Base-by-base conservation (phyloP, 2,797 vertebrate species). In the Sebastes minor region DNA sequence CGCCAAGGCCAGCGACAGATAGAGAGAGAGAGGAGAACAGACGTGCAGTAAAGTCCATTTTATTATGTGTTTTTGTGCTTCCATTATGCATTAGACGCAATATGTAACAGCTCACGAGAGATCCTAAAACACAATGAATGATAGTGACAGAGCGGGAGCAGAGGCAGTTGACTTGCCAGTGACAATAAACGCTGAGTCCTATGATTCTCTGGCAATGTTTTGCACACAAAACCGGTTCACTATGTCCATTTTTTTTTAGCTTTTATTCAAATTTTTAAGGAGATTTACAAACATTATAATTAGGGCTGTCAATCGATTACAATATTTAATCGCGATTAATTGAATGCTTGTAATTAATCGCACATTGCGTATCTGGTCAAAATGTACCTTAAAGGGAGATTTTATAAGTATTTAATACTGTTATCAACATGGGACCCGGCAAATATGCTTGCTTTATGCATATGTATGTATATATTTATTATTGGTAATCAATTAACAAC, bases 1-100 rank as follows among this genome's bases (percentile, higher is more conserved):
- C 77, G 65, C 64, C 27, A 56, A 82, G 72, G 82, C 52, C 79
- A 72, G 72, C 35, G 6, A 62, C 74, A 22, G 30, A 14, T 20
- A 66, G 22, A 30, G 13, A 18, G 25, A 14, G 11, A 67, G 52
- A 52, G 5, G 18, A 35, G 28, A 27, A 63, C 28, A 66, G 57
- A 67, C 5, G 20, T 3, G 61, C 2, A 2, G 61, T 52, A 2
- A 46, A 67, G 20, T 60, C 71, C 42, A 22, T 59, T 52, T 57
- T 52, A 35, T 32, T 68, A 3, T 53, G 53, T 62, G 23, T 59
- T 16, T 65, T 65, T 38, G 1, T 30, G 32, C 46, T 7, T 49
- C 30, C 32, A 14, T 74, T 57, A n/a, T 33, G 71, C 23, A 52
- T 61, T 38, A 12, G 18, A 53, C 0, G 33, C 14, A 33, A 71